phyloP scores from a whole-genome alignment of 2,113 vertebrate species.

The Piliocolobus tephrosceles region DNA sequence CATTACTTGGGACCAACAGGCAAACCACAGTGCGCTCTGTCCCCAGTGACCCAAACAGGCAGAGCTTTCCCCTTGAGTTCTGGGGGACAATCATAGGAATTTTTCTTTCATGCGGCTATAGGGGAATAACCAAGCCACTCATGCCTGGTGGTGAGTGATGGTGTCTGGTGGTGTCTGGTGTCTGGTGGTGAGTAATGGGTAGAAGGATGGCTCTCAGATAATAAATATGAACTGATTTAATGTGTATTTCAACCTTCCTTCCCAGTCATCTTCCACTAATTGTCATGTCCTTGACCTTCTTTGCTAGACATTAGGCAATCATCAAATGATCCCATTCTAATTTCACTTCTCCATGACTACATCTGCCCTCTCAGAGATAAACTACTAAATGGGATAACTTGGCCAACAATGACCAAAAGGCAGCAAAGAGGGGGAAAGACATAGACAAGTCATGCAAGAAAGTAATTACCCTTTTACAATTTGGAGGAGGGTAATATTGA shows the following conservation, averaged over 20 bases:
- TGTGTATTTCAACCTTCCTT: neutral
- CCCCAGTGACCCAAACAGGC: neutral
- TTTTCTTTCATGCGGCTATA: neutral
- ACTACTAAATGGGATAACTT: neutral
- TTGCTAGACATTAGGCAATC: neutral
- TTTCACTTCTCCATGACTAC: neutral
- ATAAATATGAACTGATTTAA: neutral
- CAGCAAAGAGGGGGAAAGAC: neutral
- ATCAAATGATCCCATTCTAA: neutral
- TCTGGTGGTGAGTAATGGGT: neutral
- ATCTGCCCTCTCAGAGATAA: neutral
- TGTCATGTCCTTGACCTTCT: rapidly evolving
- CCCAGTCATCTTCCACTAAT: no score
- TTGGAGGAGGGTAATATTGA: neutral
- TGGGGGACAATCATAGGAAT: neutral
- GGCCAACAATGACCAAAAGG: neutral
- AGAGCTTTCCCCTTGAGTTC: neutral
- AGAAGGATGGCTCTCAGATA: neutral
- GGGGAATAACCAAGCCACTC: neutral
- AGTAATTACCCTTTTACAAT: neutral
- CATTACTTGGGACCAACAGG: neutral
- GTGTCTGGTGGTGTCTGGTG: no score
- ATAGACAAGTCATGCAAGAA: neutral
- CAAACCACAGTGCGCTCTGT: neutral
- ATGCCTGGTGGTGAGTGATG: neutral